Percentiles rank a stretch among this genome's conserved stretches.
phyloP scores from a whole-genome alignment of 2,888 invertebrate genomes.

The Syrista parreyssii region DNA sequence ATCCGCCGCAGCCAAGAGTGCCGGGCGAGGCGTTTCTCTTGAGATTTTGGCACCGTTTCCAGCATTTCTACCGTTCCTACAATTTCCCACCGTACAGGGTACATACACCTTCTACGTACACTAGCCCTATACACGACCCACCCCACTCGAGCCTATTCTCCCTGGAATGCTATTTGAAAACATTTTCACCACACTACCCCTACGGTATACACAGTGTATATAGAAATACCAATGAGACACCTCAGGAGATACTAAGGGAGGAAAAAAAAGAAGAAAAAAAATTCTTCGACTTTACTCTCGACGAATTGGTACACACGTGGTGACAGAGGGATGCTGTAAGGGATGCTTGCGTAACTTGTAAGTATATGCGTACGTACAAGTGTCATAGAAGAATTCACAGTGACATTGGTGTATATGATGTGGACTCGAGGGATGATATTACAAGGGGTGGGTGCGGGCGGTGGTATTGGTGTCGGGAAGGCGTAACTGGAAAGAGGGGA shows the following conservation, averaged over 20 bases:
- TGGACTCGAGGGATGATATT: neutral
- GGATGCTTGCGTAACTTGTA: too few species aligned
- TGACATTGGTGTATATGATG: neutral
- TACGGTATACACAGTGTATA: neutral
- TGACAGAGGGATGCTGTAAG: neutral
- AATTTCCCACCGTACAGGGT: neutral
- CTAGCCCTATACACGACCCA: too few species aligned
- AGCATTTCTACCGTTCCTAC: slow-evolving; percentile 34
- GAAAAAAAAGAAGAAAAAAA: neutral
- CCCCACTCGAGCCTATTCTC: slow-evolving; percentile 40
- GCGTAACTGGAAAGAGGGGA: slow-evolving; percentile 17
- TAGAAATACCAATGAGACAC: neutral
- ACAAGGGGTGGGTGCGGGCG: too few species aligned
- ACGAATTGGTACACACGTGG: neutral
- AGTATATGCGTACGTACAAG: too few species aligned
- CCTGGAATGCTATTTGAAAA: slow-evolving; percentile 53
- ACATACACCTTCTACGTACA: neutral
- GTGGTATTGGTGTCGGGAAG: slow-evolving; percentile 10
- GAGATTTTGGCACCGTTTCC: slow-evolving; percentile 61
- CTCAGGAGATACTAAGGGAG: neutral
- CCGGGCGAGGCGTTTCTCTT: slow-evolving; percentile 48
- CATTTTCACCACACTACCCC: slow-evolving; percentile 39
- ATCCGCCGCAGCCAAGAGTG: slow-evolving; percentile 33
- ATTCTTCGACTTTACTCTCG: neutral
- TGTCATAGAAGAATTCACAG: neutral